Evolutionary conservation across 1,140 invertebrate species (phyloP).

Genomic region (Trichonephila clavipes): DNA sequence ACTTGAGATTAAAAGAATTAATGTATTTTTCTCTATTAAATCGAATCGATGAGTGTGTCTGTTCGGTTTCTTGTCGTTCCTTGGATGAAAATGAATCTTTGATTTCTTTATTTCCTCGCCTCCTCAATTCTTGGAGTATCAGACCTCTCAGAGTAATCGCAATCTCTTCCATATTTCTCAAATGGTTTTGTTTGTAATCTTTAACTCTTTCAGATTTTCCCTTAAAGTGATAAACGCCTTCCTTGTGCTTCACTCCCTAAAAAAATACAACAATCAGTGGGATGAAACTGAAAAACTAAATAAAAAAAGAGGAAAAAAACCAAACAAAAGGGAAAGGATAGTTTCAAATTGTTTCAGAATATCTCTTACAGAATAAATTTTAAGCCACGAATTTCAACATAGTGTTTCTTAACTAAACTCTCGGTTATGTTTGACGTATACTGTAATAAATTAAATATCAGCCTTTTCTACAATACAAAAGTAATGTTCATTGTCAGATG

Average conservation of each 20-base stretch:
- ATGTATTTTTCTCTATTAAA: neutral
- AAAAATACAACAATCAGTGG: neutral
- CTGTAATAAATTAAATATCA: too few relatives aligned
- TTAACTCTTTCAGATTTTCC: neutral
- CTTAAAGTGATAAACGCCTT: neutral
- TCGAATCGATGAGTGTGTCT: neutral
- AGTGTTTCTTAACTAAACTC: too few relatives aligned
- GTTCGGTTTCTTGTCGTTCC: neutral
- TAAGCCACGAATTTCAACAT: too few relatives aligned
- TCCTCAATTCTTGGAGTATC: neutral
- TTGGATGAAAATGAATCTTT: neutral
- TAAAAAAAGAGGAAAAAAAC: too few relatives aligned
- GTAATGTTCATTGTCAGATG: too few relatives aligned
- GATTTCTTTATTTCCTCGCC: neutral
- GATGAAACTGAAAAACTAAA: too few relatives aligned
- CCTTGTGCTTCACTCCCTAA: neutral
- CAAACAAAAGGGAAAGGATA: too few relatives aligned
- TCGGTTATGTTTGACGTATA: too few relatives aligned
- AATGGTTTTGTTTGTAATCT: neutral
- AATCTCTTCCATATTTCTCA: neutral
- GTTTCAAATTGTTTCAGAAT: too few relatives aligned
- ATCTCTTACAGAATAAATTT: too few relatives aligned
- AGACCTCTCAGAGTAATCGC: neutral
- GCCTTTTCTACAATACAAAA: too few relatives aligned
- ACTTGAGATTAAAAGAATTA: too few relatives aligned